Evolutionary conservation across 2,797 vertebrate species (phyloP).

Genomic region (Yasuhikotakia modesta): DNA sequence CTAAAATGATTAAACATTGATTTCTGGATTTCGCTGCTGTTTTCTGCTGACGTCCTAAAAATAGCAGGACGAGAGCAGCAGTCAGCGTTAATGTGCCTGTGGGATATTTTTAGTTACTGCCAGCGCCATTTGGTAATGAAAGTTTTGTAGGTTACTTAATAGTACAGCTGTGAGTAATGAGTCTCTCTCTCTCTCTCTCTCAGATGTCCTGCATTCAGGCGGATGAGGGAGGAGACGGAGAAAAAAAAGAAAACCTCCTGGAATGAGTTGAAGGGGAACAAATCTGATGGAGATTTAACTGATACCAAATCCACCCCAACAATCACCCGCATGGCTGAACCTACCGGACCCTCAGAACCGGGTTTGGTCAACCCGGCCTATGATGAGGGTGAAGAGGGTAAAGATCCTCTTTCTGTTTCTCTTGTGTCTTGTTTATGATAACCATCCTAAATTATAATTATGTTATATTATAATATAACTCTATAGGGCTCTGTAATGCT

Average conservation of each 20-base stretch:
- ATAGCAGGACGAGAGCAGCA: constrained; percentile 6
- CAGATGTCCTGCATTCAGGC: constrained; percentile 87
- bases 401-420: constrained; percentile 53
- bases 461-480: not conserved
- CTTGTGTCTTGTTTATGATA: not conserved
- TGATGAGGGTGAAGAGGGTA: constrained; percentile 91
- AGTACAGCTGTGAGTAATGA: constrained; percentile 44
- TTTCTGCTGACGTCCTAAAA: constrained; percentile 40
- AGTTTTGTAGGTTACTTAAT: constrained; percentile 56
- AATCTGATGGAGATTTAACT: constrained; percentile 73
- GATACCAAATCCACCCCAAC: constrained; percentile 70
- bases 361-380: constrained; percentile 89
- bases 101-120: constrained; percentile 50
- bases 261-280: constrained; percentile 79
- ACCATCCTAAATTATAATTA: not conserved
- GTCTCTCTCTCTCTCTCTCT: not conserved
- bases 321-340: constrained; percentile 69
- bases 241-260: constrained; percentile 79
- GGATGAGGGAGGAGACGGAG: constrained; percentile 83
- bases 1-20: constrained; percentile 37
- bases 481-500: not conserved
- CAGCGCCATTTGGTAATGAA: constrained; percentile 50
- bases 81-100: constrained; percentile 29
- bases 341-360: constrained; percentile 79
- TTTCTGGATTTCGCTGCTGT: constrained; percentile 3